These are phyloP conservation scores for Acleris emargana DNA, from an alignment of 2,888 invertebrate genomes.

Conservation along the genomic window DNA sequence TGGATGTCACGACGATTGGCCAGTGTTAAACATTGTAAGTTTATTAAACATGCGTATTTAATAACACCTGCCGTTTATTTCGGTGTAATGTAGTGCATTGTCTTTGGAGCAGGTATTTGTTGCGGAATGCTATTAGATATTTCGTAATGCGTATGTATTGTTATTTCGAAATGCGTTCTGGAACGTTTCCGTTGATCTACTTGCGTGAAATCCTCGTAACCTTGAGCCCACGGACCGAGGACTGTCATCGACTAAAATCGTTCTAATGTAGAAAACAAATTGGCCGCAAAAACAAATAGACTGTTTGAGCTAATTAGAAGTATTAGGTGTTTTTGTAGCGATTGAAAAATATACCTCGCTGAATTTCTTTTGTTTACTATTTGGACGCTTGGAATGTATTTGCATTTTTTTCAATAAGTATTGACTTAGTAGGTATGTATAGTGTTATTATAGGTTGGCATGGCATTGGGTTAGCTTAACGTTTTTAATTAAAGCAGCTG, in stretches of 20 bases:
- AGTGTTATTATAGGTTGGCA: too few species aligned
- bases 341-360: neutral
- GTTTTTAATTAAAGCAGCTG: too few species aligned
- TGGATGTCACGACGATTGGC: conserved; percentile 50
- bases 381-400: neutral
- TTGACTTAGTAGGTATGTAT: too few species aligned
- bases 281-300: conserved; percentile 5
- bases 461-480: too few species aligned
- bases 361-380: neutral
- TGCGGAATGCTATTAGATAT: conserved; percentile 41
- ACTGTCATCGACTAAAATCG: conserved; percentile 63
- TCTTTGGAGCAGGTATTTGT: conserved; percentile 32
- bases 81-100: conserved; percentile 37
- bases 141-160: conserved; percentile 43
- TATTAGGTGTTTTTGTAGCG: neutral
- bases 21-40: conserved; percentile 57
- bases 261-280: conserved; percentile 46
- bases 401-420: neutral
- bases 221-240: conserved; percentile 52
- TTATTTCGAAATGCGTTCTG: conserved; percentile 41
- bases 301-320: conserved; percentile 18
- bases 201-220: conserved; percentile 58
- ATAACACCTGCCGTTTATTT: conserved; percentile 45
- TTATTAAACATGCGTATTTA: conserved; percentile 42
- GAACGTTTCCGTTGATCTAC: conserved; percentile 37